These are phyloP conservation scores for Stegophylla sp. DNA, from an alignment of 2,888 invertebrate species.

Conservation along the genomic window DNA sequence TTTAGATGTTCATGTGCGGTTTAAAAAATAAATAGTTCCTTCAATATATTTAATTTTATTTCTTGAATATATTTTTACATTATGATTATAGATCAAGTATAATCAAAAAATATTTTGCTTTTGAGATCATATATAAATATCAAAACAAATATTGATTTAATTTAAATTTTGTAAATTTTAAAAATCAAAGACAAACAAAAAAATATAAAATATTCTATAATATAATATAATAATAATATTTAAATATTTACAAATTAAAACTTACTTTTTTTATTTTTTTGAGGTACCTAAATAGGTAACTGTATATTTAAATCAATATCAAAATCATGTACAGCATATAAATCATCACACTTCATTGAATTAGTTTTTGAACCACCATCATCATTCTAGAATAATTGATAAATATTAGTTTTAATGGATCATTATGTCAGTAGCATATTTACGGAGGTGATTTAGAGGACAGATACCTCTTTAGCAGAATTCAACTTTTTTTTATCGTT, in stretches of 20 bases:
- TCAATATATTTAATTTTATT: no score
- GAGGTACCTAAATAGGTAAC: constrained; percentile 69
- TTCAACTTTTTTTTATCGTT: no score
- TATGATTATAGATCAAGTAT: neutral
- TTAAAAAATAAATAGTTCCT: no score
- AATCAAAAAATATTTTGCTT: neutral
- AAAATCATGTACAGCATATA: constrained; percentile 82
- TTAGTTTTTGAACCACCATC: constrained; percentile 16
- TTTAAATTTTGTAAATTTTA: neutral
- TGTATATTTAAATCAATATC: constrained; percentile 93
- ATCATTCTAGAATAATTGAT: neutral
- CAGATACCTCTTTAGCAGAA: no score
- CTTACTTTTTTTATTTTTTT: neutral
- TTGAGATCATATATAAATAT: neutral
- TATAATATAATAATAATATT: constrained; percentile 7
- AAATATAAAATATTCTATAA: neutral
- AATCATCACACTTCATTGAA: constrained; percentile 66
- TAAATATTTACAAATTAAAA: constrained; percentile 30
- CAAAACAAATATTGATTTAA: neutral
- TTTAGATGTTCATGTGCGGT: no score
- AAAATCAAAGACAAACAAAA: neutral
- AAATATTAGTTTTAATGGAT: neutral
- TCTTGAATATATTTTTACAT: no score
- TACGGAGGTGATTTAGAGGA: no score
- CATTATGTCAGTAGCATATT: neutral